A percentile compares a stretch with the other conserved stretches of the same genome.
Conservation (phyloP, 1,140 invertebrate species). For the Drosophila kikkawai region DNA sequence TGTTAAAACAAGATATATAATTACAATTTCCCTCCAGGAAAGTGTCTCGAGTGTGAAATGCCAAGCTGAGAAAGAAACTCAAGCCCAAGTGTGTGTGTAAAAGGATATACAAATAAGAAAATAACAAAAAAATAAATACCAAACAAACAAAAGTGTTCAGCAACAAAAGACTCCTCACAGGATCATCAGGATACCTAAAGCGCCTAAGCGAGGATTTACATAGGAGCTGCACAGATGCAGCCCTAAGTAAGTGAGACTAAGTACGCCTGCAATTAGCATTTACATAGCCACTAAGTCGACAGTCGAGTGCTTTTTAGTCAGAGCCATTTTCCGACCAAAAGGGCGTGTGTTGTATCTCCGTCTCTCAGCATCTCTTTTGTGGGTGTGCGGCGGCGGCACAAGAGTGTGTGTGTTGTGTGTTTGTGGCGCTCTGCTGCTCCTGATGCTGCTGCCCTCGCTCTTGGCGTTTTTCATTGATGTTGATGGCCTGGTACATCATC, state of each 20-base stretch:
- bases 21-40: constrained; percentile 31
- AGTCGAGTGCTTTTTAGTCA: constrained; percentile 23
- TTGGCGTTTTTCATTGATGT: constrained; percentile 53
- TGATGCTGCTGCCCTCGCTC: constrained; percentile 25
- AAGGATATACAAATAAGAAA: constrained; percentile 16
- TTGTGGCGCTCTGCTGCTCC: constrained; percentile 41
- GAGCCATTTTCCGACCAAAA: constrained; percentile 62
- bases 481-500: constrained; percentile 62
- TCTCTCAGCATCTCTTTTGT: constrained; percentile 51
- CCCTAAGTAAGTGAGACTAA: constrained; percentile 37
- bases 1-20: background rate
- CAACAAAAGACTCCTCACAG: constrained; percentile 42
- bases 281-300: constrained; percentile 36
- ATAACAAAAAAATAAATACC: constrained; percentile 22
- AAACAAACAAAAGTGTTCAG: constrained; percentile 63
- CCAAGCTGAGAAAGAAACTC: constrained; percentile 31
- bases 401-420: constrained; percentile 16
- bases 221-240: constrained; percentile 47
- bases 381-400: constrained; percentile 6
- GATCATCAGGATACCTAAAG: constrained; percentile 37
- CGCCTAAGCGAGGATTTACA: constrained; percentile 26
- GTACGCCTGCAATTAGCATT: constrained; percentile 46
- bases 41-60: constrained; percentile 42
- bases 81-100: constrained; percentile 37
- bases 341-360: constrained; percentile 72